Conservation (phyloP, 2,113 vertebrate genomes). For the Morone chrysops region DNA sequence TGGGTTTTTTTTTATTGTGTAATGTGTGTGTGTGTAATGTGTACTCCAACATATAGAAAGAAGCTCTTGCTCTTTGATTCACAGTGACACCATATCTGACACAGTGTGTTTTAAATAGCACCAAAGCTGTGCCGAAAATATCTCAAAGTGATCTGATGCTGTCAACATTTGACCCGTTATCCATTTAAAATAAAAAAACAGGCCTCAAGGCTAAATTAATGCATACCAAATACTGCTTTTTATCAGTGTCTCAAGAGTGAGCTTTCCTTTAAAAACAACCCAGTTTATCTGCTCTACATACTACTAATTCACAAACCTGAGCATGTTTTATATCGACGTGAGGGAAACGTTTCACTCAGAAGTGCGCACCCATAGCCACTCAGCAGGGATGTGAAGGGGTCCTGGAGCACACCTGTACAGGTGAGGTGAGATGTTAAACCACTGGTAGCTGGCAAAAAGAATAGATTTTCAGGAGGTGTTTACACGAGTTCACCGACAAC, state of each 20-base stretch:
- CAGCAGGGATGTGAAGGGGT: no score
- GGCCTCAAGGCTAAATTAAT: neutral
- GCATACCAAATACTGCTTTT: no score
- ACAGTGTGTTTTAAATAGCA: slow-evolving; percentile 40
- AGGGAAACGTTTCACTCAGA: neutral
- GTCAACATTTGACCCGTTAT: slow-evolving; percentile 1
- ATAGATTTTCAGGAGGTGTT: no score
- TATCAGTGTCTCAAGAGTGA: neutral
- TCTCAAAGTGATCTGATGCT: slow-evolving; percentile 1
- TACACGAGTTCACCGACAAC: no score
- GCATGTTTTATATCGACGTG: neutral
- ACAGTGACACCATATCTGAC: slow-evolving; percentile 12
- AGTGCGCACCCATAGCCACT: no score
- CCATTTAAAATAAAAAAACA: neutral
- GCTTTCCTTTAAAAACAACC: neutral
- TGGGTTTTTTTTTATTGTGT: no score
- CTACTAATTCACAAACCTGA: neutral
- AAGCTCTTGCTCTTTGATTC: neutral
- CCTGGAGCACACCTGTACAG: no score
- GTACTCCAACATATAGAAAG: neutral
- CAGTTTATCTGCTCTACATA: neutral
- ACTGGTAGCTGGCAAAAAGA: no score
- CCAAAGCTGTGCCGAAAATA: slow-evolving; percentile 14
- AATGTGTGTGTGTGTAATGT: no score
- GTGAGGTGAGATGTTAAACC: no score